Conservation (phyloP, 2,113 vertebrate genomes). For the Pseudolaguvia tuberculata region DNA sequence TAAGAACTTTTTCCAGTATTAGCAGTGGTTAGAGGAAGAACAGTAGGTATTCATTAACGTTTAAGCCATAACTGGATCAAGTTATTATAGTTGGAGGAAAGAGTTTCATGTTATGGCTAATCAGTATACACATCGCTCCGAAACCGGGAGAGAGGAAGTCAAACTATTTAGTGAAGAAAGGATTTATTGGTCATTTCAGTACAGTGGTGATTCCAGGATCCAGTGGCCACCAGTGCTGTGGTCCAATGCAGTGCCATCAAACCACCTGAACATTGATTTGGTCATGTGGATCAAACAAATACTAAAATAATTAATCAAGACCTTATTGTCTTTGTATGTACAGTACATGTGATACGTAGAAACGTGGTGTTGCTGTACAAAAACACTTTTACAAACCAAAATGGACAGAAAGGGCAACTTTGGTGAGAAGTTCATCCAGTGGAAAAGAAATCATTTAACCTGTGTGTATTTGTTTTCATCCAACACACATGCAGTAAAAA, state of each 20-base stretch:
- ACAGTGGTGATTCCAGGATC: slow-evolving; percentile 32
- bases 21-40: too few species aligned
- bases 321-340: neutral
- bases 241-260: slow-evolving; percentile 10
- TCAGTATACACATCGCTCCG: too few species aligned
- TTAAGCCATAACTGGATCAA: too few species aligned
- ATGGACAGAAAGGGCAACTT: slow-evolving; percentile 32
- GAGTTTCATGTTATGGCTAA: too few species aligned
- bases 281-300: slow-evolving; percentile 38
- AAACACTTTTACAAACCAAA: slow-evolving; percentile 30
- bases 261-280: slow-evolving; percentile 27
- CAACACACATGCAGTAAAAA: slow-evolving; percentile 3
- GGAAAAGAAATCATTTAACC: slow-evolving; percentile 11
- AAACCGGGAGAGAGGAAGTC: neutral
- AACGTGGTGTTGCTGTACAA: neutral
- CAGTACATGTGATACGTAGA: slow-evolving; percentile 39
- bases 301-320: slow-evolving; percentile 12
- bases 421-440: slow-evolving; percentile 36
- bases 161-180: slow-evolving; percentile 22
- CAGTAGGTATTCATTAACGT: too few species aligned
- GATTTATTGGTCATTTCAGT: slow-evolving; percentile 46
- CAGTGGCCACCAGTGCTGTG: slow-evolving; percentile 14
- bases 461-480: neutral
- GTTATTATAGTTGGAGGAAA: too few species aligned
- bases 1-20: too few species aligned